phyloP scores from a whole-genome alignment of 2,113 vertebrate genomes.

The Sceloporus undulatus region DNA sequence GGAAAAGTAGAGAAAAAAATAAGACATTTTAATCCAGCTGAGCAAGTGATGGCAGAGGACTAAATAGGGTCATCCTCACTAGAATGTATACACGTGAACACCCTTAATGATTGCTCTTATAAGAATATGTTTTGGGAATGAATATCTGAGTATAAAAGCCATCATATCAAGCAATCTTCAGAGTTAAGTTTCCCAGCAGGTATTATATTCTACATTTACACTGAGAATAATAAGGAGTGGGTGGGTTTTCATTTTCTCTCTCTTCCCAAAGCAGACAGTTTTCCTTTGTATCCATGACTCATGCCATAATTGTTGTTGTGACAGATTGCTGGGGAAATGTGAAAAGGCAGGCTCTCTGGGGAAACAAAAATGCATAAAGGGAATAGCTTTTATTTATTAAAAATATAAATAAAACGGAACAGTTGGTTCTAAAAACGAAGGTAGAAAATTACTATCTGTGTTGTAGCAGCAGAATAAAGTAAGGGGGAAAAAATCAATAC shows the following conservation, averaged over 20 bases:
- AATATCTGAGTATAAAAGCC: not conserved
- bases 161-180: not conserved
- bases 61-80: too few relatives aligned
- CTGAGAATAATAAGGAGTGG: too few relatives aligned
- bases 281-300: constrained; percentile 24
- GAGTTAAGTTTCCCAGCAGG: not conserved
- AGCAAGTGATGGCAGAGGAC: too few relatives aligned
- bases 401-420: constrained; percentile 26
- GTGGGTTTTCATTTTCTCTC: not conserved
- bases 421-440: constrained; percentile 22
- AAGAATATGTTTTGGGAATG: not conserved
- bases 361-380: constrained; percentile 7
- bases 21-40: too few relatives aligned
- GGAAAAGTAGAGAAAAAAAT: too few relatives aligned
- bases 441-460: constrained; percentile 12
- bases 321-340: constrained; percentile 29
- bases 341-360: constrained; percentile 14
- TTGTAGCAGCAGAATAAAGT: constrained; percentile 20
- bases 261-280: constrained; percentile 2
- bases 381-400: constrained; percentile 28
- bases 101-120: not conserved
- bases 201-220: not conserved
- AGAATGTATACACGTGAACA: not conserved
- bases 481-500: not conserved
- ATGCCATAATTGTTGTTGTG: constrained; percentile 33